phyloP scores from a whole-genome alignment of 1,140 invertebrate species.

The Caenorhabditis brenneri region DNA sequence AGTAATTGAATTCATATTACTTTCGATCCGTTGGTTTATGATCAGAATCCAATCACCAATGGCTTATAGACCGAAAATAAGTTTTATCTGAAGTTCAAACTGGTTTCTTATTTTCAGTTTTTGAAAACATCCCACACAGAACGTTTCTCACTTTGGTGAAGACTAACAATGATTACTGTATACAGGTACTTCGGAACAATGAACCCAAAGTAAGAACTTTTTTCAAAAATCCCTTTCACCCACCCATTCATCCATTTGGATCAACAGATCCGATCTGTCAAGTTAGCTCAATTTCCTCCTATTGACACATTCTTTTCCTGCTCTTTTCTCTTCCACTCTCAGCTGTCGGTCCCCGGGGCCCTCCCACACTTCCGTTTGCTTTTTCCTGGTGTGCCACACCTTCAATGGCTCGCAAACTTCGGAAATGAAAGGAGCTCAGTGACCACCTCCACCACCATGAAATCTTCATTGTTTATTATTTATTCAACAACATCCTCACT shows the following conservation, averaged over 20 bases:
- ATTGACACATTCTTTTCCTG: constrained; percentile 9
- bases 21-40: no score
- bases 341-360: neutral
- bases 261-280: neutral
- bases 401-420: neutral
- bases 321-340: neutral
- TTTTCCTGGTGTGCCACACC: constrained; percentile 35
- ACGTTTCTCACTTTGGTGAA: no score
- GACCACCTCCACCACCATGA: neutral
- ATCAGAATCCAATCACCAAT: no score
- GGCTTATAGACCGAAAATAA: no score
- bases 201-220: no score
- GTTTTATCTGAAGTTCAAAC: no score
- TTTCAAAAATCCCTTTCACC: no score
- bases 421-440: neutral
- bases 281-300: constrained; percentile 39
- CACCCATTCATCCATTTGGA: neutral
- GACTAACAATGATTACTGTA: no score
- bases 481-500: neutral
- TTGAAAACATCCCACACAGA: no score
- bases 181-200: no score
- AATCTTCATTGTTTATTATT: constrained; percentile 26
- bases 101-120: no score
- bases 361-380: constrained; percentile 38
- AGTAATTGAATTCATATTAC: no score